Evolutionary conservation across 1,140 invertebrate species (phyloP).

Genomic region (Cyclina sinensis): DNA sequence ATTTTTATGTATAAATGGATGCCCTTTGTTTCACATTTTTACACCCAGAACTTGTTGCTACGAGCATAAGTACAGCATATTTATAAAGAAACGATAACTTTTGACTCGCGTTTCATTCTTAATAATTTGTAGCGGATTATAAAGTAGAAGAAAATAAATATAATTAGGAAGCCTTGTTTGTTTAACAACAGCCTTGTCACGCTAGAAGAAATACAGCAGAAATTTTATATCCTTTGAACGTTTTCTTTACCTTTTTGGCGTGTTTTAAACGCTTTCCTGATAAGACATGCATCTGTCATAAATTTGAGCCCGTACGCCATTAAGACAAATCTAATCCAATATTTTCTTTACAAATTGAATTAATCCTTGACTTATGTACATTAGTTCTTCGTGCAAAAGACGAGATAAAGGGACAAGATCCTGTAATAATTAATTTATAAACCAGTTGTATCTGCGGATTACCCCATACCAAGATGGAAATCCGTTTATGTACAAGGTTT

Average conservation of each 20-base stretch:
- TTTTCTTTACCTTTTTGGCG: neutral
- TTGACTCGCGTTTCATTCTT: neutral
- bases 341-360: slow-evolving; percentile 63
- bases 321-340: slow-evolving; percentile 57
- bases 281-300: slow-evolving; percentile 59
- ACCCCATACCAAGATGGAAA: slow-evolving; percentile 49
- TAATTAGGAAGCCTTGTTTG: slow-evolving; percentile 21
- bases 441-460: slow-evolving; percentile 36
- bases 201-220: slow-evolving; percentile 18
- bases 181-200: neutral
- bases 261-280: slow-evolving; percentile 17
- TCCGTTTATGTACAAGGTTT: neutral
- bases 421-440: slow-evolving; percentile 59
- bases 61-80: neutral
- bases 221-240: neutral
- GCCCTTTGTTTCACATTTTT: slow-evolving; percentile 31
- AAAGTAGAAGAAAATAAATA: slow-evolving; percentile 27
- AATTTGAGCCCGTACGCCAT: slow-evolving; percentile 31
- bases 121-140: slow-evolving; percentile 34
- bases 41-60: slow-evolving; percentile 12
- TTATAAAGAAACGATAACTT: slow-evolving; percentile 14
- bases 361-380: slow-evolving; percentile 59
- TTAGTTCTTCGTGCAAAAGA: slow-evolving; percentile 37
- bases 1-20: neutral
- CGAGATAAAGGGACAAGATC: neutral